Base-by-base conservation (phyloP, 2,113 vertebrate genomes). In the Scalopus aquaticus region DNA sequence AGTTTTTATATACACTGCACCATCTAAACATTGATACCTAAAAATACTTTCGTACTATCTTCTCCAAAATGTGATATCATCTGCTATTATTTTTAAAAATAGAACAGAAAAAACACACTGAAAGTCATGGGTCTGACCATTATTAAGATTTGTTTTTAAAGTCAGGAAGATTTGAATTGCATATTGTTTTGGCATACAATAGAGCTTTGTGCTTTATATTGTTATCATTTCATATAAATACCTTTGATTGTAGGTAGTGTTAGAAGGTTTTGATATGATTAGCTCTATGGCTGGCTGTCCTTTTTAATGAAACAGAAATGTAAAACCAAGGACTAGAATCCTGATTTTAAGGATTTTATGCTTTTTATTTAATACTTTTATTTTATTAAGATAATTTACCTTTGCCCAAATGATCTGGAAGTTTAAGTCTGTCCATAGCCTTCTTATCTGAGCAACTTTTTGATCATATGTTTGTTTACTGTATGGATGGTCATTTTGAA, bases 211-310 rank as follows among this genome's bases (percentile, higher is more conserved):
- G 42, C 62, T 95, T 77, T 94, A 73, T 92, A 92, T 96, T 95
- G 13, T 82, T 96, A 83, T 87, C 96, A 97, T 96, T 97, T 97
- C 97, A 95, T 97, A 44, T 93, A 98, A 96, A 96, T 97, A 81
- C 3, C 26, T 93, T 81, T 79, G 69, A 67, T 80, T 46, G 5
- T 46, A 93, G 42, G 3, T 17, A 96, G 51, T 22, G 32, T 96
- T 95, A 85, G 5, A 44, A 91, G 78, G 24, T 95, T 97, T 95
- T 95, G 35, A 90, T 74, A 87, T 92, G 9, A 94, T 96, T 96
- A 97, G 1, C 0, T 6, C 9, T 9, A 95, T 97, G 69, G 39
- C 58, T 97, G 46, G 96, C 93, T 84, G 90, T 72, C 17, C 17
- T 15, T 51, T 51, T 51, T 15, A 51, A 96, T 91, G 39, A 95